These are phyloP conservation scores for Keiferia lycopersicella DNA, from an alignment of 2,888 invertebrate species.

Conservation along the genomic window DNA sequence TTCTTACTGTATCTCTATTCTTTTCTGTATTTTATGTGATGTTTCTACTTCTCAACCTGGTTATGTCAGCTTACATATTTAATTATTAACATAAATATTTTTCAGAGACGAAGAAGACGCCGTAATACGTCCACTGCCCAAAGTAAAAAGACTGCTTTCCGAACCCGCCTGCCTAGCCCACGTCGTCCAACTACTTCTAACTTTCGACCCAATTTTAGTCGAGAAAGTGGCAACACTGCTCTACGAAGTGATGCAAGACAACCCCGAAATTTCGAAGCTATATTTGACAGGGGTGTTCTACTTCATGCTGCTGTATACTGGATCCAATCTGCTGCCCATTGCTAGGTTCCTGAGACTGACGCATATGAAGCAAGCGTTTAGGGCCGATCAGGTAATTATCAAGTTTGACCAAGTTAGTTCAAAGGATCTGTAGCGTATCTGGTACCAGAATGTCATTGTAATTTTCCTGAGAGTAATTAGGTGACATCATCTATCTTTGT, in stretches of 20 bases:
- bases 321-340: slow-evolving; percentile 97
- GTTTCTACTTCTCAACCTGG: too few species aligned
- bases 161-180: slow-evolving; percentile 95
- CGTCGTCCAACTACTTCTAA: slow-evolving; percentile 95
- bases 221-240: slow-evolving; percentile 96
- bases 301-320: slow-evolving; percentile 99
- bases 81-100: background rate
- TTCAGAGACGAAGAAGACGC: slow-evolving; percentile 93
- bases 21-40: too few species aligned
- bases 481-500: too few species aligned
- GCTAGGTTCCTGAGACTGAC: slow-evolving; percentile 96
- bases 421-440: too few species aligned
- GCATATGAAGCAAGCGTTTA: slow-evolving; percentile 97
- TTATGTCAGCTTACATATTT: background rate
- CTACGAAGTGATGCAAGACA: slow-evolving; percentile 96
- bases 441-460: too few species aligned
- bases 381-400: slow-evolving; percentile 90
- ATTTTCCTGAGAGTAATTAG: too few species aligned
- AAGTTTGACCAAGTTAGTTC: too few species aligned
- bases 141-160: slow-evolving; percentile 92
- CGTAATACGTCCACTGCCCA: slow-evolving; percentile 97
- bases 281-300: slow-evolving; percentile 98
- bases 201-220: slow-evolving; percentile 98
- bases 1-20: too few species aligned
- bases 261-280: slow-evolving; percentile 95